Conservation (phyloP, 2,797 vertebrate genomes). For the Sebastes umbrosus region DNA sequence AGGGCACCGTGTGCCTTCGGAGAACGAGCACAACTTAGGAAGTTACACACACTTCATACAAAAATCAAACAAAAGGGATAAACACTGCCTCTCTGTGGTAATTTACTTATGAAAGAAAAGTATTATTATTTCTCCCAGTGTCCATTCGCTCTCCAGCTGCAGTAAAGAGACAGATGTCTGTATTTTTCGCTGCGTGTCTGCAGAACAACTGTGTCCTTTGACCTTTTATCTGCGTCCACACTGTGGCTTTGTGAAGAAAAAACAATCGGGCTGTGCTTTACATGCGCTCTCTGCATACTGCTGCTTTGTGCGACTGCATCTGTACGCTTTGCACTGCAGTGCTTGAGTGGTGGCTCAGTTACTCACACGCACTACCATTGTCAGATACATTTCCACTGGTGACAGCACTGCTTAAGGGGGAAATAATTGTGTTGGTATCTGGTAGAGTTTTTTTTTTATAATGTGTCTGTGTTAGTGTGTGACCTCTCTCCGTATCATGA, state of each 20-base stretch:
- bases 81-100: not conserved
- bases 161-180: not conserved
- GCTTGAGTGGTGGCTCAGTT: conserved; percentile 16
- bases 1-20: not conserved
- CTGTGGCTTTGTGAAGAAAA: conserved; percentile 26
- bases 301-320: conserved; percentile 20
- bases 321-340: conserved; percentile 8
- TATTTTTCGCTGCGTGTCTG: not conserved
- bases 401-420: conserved; percentile 1
- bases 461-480: not conserved
- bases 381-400: conserved; percentile 25
- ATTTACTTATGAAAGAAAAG: not conserved
- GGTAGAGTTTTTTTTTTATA: not conserved
- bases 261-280: conserved; percentile 18
- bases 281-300: not conserved
- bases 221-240: conserved; percentile 20
- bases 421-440: not conserved
- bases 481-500: conserved; percentile 6
- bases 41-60: not conserved
- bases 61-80: not conserved
- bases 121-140: not conserved
- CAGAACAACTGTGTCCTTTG: conserved; percentile 13
- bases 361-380: conserved; percentile 10
- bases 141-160: not conserved
- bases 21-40: not conserved